Base-by-base conservation (phyloP, 2,797 vertebrate genomes). In the Vireo griseus region DNA sequence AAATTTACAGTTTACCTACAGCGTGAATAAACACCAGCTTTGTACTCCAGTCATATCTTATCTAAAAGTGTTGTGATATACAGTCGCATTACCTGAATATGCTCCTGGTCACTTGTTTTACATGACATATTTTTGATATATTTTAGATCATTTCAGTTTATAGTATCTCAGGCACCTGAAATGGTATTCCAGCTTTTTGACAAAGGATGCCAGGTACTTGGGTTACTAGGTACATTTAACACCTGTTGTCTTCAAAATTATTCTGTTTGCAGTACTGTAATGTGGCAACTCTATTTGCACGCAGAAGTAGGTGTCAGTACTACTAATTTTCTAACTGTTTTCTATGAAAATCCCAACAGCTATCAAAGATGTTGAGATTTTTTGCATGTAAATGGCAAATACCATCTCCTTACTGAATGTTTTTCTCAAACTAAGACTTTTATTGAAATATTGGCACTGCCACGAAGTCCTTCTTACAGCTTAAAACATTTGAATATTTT, bases 21-120 rank as follows among this genome's bases (percentile, higher is more conserved):
- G 11, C 71, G 47, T 75, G 68, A 73, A 63, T 81, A 86, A 95
- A 61, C 73, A 45, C 65, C 67, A n/a, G 44, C 73, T 94, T 91
- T 91, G 37, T 58, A 39, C 44, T 89, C n/a, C 39, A 31, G 2
- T 37, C 28, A 39, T 83, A 68, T 67, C 88, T 94, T 88, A 81
- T 44, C 77, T 67, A 33, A 39, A 91, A 75, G 44, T 31, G 35
- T 29, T 75, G 40, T 93, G 79, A 45, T 91, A 54, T 9, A 52
- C 9, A 72, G 50, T 71, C 58, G 59, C 48, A 5, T 81, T 73
- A 76, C 69, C 76, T 76, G 73, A 76, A 31, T 50, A 39, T 80
- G 77, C 3, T 31, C 26, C 19, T 8, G 45, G 25, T 55, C 52
- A 86, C 68, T 29, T 35, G 20, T 78, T 65, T 88, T 58, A 77